Base-by-base conservation (phyloP, 2,113 vertebrate genomes). In the Sylvilagus bachmani region DNA sequence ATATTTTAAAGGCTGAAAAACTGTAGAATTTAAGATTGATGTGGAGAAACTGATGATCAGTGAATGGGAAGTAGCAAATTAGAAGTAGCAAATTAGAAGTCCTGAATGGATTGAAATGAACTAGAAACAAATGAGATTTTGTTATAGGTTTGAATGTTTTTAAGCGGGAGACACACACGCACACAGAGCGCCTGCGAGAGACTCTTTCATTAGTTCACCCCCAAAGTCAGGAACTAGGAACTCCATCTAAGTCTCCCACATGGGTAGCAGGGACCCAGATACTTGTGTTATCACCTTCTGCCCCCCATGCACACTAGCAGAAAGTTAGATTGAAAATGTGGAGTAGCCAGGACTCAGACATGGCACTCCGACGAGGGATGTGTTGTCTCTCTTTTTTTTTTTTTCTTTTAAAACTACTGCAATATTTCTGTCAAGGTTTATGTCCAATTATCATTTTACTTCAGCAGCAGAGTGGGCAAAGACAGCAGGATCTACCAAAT, bases 391-490 rank as follows among this genome's bases (percentile, higher is more conserved):
- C 64, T 75, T 36, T 36, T 70, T 88, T 51, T 69, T 38, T 51
- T 83, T 49, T 73, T 80, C 3, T 38, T 38, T 38, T 38, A 38
- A 38, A 38, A 7, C 6, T 14, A 80, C 44, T 7, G 5, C 10
- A 66, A 22, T 55, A 73, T 79, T 86, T 86, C 73, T 86, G 53
- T n/a, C 55, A 66, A n/a, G n/a, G 24, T 94, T 66, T 64, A 94
- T n/a, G 21, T 73, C n/a, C 27, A 71, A 94, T 22, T 73, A 64
- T 55, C 24, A 79, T 10, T 64, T 79, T 64, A 79, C 53, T 85
- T 70, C 38, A n/a, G 14, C 71, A 66, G 33, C 19, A 90, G 79
- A 94, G 74, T 38, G 55, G 14, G 25, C 53, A 62, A 73, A 87
- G 16, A 73, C 9, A 29, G 25, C 55, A 33, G 27, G 62, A 55